These are phyloP conservation scores for Phaetusa simplex DNA, from an alignment of 2,113 vertebrate species.

Conservation along the genomic window DNA sequence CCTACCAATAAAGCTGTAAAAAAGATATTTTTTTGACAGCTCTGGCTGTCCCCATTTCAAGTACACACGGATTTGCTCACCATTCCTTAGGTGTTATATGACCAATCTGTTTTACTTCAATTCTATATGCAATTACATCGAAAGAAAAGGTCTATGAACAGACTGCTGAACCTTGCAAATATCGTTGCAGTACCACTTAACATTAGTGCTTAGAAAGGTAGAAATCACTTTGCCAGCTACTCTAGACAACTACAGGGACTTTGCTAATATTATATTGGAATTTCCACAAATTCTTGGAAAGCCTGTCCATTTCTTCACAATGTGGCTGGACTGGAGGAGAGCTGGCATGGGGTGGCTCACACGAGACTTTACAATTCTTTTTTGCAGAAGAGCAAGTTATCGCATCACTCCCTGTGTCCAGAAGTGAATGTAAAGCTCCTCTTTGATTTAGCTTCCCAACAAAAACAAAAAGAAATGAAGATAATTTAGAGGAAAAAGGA, in stretches of 20 bases:
- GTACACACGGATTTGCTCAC: background rate
- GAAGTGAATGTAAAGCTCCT: background rate
- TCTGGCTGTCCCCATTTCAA: background rate
- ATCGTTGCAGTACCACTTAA: background rate
- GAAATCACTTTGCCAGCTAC: background rate
- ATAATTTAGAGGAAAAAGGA: background rate
- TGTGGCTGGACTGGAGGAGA: background rate
- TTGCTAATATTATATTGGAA: background rate
- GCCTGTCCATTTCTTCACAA: background rate
- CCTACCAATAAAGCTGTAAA: background rate
- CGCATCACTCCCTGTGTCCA: background rate
- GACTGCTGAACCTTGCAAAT: background rate
- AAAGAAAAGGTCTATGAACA: background rate
- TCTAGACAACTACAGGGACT: background rate
- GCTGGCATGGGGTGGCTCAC: background rate
- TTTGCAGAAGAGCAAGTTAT: background rate
- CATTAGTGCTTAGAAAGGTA: background rate
- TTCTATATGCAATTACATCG: background rate
- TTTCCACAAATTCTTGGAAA: background rate
- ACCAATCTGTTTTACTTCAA: background rate
- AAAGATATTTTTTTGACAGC: background rate
- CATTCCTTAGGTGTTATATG: background rate
- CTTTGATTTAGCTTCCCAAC: constrained; percentile 37
- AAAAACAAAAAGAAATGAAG: constrained; percentile 18
- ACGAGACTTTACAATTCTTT: background rate